These are phyloP conservation scores for Protobothrops mucrosquamatus DNA, from an alignment of 2,113 vertebrate species.

Conservation along the genomic window DNA sequence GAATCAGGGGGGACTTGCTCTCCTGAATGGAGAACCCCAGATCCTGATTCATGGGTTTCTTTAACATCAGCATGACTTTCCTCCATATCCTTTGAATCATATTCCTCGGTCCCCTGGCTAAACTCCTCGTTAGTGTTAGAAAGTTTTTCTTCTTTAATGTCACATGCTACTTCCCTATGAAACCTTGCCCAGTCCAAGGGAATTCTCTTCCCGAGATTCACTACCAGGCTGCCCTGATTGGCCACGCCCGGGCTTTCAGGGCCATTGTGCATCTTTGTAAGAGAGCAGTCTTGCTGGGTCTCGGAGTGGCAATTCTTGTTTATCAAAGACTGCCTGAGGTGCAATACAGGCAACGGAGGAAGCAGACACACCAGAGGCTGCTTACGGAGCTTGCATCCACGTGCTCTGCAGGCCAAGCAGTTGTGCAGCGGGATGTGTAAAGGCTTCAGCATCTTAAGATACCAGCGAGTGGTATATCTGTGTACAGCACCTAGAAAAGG, in stretches of 20 bases:
- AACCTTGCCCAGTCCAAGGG: not conserved
- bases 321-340: not conserved
- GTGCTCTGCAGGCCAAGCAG: not conserved
- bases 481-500: not conserved
- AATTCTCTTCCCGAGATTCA: slow-evolving; percentile 24
- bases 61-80: not conserved
- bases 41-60: not conserved
- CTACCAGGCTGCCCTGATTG: not conserved
- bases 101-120: not conserved
- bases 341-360: not conserved
- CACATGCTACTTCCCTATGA: not conserved
- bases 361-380: not conserved
- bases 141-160: not conserved
- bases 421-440: slow-evolving; percentile 18
- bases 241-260: not conserved
- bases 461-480: not conserved
- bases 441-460: not conserved
- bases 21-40: not conserved
- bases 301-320: not conserved
- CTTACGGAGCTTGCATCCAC: slow-evolving; percentile 10
- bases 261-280: not conserved
- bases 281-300: too few relatives aligned
- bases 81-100: not conserved
- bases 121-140: not conserved
- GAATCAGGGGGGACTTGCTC: not conserved